Evolutionary conservation across 2,113 vertebrate genomes (phyloP).

Genomic region (Sitta europaea): DNA sequence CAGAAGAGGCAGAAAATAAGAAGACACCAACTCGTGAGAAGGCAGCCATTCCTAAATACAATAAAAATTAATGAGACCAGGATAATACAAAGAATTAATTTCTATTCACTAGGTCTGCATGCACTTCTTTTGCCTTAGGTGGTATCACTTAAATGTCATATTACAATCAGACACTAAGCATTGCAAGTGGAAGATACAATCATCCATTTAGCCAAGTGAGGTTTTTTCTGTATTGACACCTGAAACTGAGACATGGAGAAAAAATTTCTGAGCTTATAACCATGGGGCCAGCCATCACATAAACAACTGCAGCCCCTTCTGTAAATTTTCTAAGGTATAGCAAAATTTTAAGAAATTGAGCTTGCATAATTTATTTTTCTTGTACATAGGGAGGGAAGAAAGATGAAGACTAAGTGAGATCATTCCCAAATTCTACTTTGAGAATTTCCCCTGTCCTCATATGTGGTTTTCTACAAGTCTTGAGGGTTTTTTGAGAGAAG

Average conservation of each 20-base stretch:
- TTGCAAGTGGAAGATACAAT: not conserved
- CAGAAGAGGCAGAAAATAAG: constrained; percentile 78
- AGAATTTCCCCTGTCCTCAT: not conserved
- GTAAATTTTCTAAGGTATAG: not conserved
- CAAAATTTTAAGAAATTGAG: not conserved
- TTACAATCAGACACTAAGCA: not conserved
- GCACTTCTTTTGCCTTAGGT: not conserved
- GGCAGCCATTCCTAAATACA: constrained; percentile 70
- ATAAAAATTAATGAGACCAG: not conserved
- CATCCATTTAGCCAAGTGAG: not conserved
- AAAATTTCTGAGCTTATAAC: not conserved
- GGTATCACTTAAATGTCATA: not conserved
- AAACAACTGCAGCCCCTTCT: not conserved
- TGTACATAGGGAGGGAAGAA: not conserved
- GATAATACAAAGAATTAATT: not conserved
- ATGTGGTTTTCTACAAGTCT: not conserved
- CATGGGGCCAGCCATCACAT: not conserved
- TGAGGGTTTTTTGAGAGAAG: not conserved
- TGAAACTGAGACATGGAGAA: not conserved
- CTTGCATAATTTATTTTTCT: not conserved
- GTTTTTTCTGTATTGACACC: not conserved
- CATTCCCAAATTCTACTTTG: not conserved
- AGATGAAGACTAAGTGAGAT: not conserved
- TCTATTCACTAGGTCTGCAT: not conserved
- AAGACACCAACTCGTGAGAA: constrained; percentile 58